Conservation (phyloP, 2,888 invertebrate genomes). For the Arge pagana region DNA sequence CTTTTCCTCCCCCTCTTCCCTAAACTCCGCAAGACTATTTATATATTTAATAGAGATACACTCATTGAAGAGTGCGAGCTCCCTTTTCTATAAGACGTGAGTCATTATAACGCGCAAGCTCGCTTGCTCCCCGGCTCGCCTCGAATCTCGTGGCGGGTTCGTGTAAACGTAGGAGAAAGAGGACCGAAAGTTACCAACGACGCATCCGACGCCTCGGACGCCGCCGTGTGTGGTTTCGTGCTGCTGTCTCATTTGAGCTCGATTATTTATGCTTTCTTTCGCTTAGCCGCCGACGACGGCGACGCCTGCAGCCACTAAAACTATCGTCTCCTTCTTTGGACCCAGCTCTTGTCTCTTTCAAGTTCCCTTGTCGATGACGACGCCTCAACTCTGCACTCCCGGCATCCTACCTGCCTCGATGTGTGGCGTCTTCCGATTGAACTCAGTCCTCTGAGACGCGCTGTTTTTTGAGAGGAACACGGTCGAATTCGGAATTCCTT, state of each 20-base stretch:
- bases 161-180: conserved; percentile 19
- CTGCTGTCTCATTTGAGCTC: conserved; percentile 55
- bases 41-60: conserved; percentile 59
- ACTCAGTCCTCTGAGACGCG: too few species aligned
- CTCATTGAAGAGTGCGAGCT: conserved; percentile 51
- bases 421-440: too few species aligned
- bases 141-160: conserved; percentile 11
- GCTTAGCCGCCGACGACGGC: conserved; percentile 42
- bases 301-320: conserved; percentile 54
- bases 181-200: conserved; percentile 24
- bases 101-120: conserved; percentile 18
- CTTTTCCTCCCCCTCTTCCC: conserved; percentile 10
- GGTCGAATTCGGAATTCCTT: too few species aligned
- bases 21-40: conserved; percentile 44
- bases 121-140: conserved; percentile 11
- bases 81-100: not conserved
- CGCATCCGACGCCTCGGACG: conserved; percentile 30
- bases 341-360: too few species aligned
- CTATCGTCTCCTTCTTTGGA: conserved; percentile 45
- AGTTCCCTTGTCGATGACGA: conserved; percentile 32
- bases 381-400: not conserved
- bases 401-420: too few species aligned
- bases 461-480: too few species aligned
- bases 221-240: conserved; percentile 48
- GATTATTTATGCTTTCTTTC: conserved; percentile 58